Conservation (phyloP, 2,888 invertebrate species). For the Biston stratarius region DNA sequence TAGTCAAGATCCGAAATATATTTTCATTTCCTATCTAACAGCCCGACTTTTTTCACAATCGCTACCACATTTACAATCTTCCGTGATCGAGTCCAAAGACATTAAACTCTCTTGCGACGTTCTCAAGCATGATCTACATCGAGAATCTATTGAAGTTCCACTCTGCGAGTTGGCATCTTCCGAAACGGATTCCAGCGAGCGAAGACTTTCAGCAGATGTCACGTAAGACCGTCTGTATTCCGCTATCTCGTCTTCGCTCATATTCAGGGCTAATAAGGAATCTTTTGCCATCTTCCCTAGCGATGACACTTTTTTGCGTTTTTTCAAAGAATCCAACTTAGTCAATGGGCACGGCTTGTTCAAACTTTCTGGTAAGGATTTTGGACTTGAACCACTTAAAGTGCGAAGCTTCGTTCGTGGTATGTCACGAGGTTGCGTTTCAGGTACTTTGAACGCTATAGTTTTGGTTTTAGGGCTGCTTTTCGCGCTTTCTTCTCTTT, state of each 20-base stretch:
- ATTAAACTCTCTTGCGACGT: slow-evolving; percentile 80
- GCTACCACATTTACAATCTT: slow-evolving; percentile 73
- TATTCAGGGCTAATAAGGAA: slow-evolving; percentile 77
- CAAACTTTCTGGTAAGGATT: slow-evolving; percentile 78
- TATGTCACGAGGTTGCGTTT: slow-evolving; percentile 75
- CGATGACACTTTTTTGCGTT: slow-evolving; percentile 77
- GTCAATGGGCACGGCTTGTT: slow-evolving; percentile 73
- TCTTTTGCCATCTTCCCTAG: slow-evolving; percentile 81
- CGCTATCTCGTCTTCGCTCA: slow-evolving; percentile 80
- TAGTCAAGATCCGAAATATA: background rate
- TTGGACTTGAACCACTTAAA: slow-evolving; percentile 77
- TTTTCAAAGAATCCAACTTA: slow-evolving; percentile 72
- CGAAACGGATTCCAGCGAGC: slow-evolving; percentile 78
- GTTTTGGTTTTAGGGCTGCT: slow-evolving; percentile 68
- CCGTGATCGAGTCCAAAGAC: slow-evolving; percentile 79
- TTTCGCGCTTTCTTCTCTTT: slow-evolving; percentile 56
- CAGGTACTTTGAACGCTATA: slow-evolving; percentile 77
- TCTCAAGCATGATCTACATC: slow-evolving; percentile 73
- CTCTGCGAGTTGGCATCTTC: slow-evolving; percentile 80
- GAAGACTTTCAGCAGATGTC: slow-evolving; percentile 78
- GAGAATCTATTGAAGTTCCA: slow-evolving; percentile 75
- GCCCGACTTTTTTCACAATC: slow-evolving; percentile 70
- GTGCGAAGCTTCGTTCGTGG: slow-evolving; percentile 70
- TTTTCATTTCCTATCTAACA: slow-evolving; percentile 56
- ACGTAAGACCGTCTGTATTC: slow-evolving; percentile 78